phyloP scores from a whole-genome alignment of 1,140 invertebrate species.

The Trachelipus rathkii region DNA sequence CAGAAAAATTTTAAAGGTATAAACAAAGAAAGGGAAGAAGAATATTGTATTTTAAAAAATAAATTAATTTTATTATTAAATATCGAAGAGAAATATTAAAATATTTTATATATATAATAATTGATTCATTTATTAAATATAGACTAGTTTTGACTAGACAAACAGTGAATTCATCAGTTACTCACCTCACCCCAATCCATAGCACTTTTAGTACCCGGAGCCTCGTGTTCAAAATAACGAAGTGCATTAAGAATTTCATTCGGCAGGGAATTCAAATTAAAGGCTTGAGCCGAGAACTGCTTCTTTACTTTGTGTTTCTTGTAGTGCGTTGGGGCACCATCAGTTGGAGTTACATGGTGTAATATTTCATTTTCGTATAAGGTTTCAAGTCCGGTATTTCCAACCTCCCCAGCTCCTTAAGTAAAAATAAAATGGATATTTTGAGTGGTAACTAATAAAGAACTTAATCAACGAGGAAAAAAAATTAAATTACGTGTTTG shows the following conservation, averaged over 20 bases:
- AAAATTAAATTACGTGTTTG: no score
- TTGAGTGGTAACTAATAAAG: no score
- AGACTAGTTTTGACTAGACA: no score
- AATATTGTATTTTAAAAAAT: no score
- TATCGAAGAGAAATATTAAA: no score
- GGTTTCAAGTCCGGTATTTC: constrained; percentile 25
- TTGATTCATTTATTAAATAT: no score
- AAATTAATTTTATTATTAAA: no score
- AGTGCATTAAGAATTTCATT: constrained; percentile 58
- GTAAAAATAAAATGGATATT: background rate
- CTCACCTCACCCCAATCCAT: constrained; percentile 56
- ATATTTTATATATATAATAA: no score
- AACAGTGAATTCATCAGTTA: constrained; percentile 9
- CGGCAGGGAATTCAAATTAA: constrained; percentile 48
- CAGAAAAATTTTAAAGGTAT: no score
- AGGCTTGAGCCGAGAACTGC: constrained; percentile 47
- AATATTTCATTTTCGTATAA: constrained; percentile 6
- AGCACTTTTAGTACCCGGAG: constrained; percentile 49
- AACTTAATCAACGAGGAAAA: no score
- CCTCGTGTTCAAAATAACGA: constrained; percentile 55
- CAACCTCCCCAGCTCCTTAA: constrained; percentile 30
- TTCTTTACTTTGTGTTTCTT: constrained; percentile 26
- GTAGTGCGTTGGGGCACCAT: background rate
- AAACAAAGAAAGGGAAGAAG: no score
- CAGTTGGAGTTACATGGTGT: constrained; percentile 7